These are phyloP conservation scores for Caradrina kadenii DNA, from an alignment of 2,888 invertebrate genomes.

Conservation along the genomic window DNA sequence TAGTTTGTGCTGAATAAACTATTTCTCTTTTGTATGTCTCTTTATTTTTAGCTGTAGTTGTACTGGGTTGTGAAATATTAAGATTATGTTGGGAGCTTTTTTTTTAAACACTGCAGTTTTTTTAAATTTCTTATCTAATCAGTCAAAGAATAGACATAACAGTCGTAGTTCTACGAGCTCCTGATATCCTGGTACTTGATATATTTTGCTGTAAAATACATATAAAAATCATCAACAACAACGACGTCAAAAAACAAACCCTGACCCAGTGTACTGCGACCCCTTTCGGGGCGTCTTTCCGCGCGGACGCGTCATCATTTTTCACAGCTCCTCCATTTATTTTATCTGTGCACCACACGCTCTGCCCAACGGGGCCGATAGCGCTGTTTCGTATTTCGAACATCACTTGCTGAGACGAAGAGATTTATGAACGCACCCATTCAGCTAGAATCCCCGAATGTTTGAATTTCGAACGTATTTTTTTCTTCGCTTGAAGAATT, in stretches of 20 bases:
- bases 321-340: slow-evolving; percentile 89
- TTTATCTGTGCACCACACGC: slow-evolving; percentile 89
- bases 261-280: slow-evolving; percentile 81
- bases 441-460: slow-evolving; percentile 83
- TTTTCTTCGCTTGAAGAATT: slow-evolving; percentile 70
- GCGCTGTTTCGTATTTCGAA: slow-evolving; percentile 85
- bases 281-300: slow-evolving; percentile 86
- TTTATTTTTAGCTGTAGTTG: no score
- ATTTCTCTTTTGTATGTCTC: neutral
- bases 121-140: neutral
- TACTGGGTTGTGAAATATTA: no score
- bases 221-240: slow-evolving; percentile 22
- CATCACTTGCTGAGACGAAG: slow-evolving; percentile 87
- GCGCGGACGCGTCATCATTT: slow-evolving; percentile 88
- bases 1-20: neutral
- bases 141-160: neutral
- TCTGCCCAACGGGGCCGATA: slow-evolving; percentile 81
- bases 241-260: slow-evolving; percentile 59
- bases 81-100: no score
- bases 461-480: slow-evolving; percentile 80
- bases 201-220: neutral
- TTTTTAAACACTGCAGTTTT: neutral
- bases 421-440: slow-evolving; percentile 88
- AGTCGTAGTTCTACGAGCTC: neutral
- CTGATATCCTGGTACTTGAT: neutral